Conservation (phyloP, 2,113 vertebrate genomes). For the Podilymbus podiceps region DNA sequence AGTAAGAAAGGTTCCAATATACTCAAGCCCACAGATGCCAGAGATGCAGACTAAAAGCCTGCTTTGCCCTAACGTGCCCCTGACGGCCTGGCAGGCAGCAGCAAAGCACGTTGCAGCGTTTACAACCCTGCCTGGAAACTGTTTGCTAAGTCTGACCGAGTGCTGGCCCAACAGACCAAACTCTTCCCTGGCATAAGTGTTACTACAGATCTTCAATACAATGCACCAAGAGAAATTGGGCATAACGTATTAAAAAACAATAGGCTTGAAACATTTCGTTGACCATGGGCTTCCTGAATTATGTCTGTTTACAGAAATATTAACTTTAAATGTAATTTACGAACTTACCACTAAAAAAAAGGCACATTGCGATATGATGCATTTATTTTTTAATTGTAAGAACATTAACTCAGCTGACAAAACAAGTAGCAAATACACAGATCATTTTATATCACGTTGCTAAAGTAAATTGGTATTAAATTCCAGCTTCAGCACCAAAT, state of each 20-base stretch:
- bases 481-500: background rate
- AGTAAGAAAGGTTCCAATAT: background rate
- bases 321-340: background rate
- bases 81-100: background rate
- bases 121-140: background rate
- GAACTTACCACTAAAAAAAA: background rate
- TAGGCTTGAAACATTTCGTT: background rate
- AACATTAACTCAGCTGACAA: background rate
- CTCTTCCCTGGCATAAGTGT: background rate
- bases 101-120: fast-evolving
- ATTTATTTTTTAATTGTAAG: background rate
- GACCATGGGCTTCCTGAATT: fast-evolving
- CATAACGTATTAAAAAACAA: fast-evolving
- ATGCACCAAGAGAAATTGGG: background rate
- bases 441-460: background rate
- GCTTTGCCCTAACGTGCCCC: background rate
- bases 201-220: background rate
- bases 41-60: background rate
- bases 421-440: background rate
- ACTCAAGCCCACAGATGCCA: background rate
- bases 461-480: background rate
- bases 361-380: background rate
- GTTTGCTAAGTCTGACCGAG: fast-evolving
- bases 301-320: background rate
- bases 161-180: background rate